These are phyloP conservation scores for Schizaphis graminum DNA, from an alignment of 2,888 invertebrate species.

Conservation along the genomic window DNA sequence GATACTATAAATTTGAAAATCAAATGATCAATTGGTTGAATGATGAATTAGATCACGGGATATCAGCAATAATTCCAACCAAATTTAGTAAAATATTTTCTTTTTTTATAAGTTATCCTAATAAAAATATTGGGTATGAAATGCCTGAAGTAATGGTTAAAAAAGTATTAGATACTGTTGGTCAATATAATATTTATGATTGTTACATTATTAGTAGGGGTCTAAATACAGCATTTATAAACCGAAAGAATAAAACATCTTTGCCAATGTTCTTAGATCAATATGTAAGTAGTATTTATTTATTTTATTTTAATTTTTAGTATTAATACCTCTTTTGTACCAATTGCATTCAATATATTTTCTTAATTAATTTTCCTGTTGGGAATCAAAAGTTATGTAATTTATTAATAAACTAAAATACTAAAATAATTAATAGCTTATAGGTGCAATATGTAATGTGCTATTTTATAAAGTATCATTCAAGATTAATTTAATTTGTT, in stretches of 20 bases:
- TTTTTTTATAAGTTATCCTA: slow-evolving; percentile 59
- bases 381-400: neutral
- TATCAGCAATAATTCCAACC: slow-evolving; percentile 54
- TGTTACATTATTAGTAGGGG: slow-evolving; percentile 58
- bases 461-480: neutral
- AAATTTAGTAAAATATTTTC: slow-evolving; percentile 57
- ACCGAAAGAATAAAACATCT: slow-evolving; percentile 48
- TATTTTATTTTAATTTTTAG: neutral
- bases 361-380: neutral
- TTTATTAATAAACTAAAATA: neutral
- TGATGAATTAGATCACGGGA: slow-evolving; percentile 50
- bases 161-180: slow-evolving; percentile 43
- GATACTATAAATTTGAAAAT: slow-evolving; percentile 56
- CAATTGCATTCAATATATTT: neutral
- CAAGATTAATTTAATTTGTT: neutral
- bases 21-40: slow-evolving; percentile 58
- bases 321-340: neutral
- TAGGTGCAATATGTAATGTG: neutral
- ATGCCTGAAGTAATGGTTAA: slow-evolving; percentile 47
- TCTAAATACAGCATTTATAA: slow-evolving; percentile 53
- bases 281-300: slow-evolving; percentile 56
- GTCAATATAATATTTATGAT: slow-evolving; percentile 58
- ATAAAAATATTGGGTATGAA: slow-evolving; percentile 43
- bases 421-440: neutral
- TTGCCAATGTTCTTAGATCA: slow-evolving; percentile 52